Evolutionary conservation across 2,113 vertebrate genomes (phyloP), one percentile per base, ranked within the genome.

Genomic region (Engystomops pustulosus): DNA sequence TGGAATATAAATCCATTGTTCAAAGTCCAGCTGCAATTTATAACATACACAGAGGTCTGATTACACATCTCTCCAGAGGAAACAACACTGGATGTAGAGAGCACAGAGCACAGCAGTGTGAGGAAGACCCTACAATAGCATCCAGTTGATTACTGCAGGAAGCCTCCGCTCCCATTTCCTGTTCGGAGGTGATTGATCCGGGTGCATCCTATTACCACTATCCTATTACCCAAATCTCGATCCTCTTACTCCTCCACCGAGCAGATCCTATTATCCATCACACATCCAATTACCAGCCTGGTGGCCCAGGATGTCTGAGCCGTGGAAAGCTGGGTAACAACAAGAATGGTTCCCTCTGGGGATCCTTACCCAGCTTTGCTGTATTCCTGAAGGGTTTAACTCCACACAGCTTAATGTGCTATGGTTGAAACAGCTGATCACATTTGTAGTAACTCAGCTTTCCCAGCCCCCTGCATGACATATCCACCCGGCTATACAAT

Each of bases 221-320:
- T 81, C 79, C 79, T 70, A 47, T 81, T 81, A 81, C 60, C 67
- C 45, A 55, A 81, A 71, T 81, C 79, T 69, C 25, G 55, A 81
- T 81, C 79, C 79, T 81, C 79, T 81, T 81, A 81, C 27, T 14
- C 18, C 34, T 55, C 55, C 25, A 71, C 36, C n/a, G 8, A 77
- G 14, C 36, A 41, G 12, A 79, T 79, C 76, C 76, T 79, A 79
- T 79, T 79, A 79, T 62, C n/a, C 44, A 62, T 62, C 38, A 9
- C 58, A 79, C 8, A 45, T 65, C 77, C 77, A 45, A 79, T 79
- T 79, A 79, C 34, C 25, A 44, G 70, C 25, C 70, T 18, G 70
- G 27, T 41, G 75, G n/a, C 12, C 51, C 12, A 34, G 4, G 67
- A 68, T 32, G 32, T 3, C 51, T 53, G 51, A 18, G 4, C 51